Evolutionary conservation across 2,113 vertebrate genomes (phyloP), one percentile per base, ranked within the genome.

Genomic region (Caranx ignobilis): DNA sequence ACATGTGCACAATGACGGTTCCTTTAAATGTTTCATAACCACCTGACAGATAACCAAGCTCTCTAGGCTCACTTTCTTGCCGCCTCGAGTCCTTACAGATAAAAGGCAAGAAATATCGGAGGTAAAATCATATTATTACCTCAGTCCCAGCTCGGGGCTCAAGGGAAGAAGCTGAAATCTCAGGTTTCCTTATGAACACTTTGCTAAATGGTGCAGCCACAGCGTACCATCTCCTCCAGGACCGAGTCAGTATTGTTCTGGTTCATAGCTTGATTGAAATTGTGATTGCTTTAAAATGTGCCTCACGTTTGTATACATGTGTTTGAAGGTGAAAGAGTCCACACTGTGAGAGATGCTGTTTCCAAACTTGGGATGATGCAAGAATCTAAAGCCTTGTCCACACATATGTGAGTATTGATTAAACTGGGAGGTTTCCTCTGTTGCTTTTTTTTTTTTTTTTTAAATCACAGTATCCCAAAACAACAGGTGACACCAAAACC

Each of bases 21-120:
- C 15, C 11, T 56, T 31, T 26, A 26, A 73, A 77, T 72, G 47
- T 77, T 72, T 67, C 31, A 67, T 48, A 18, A 55, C 41, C 34
- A 13, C 57, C 41, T 72, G 55, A 54, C 60, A 75, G 45, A 71
- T 62, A 75, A 52, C 48, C 41, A 35, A 41, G 31, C 34, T 45
- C 21, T 59, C 16, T 12, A 39, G 70, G 50, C 34, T 70, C 67
- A 64, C 5, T 81, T 57, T 48, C 56, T 57, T 66, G 45, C 78
- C 1, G 4, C 56, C 12, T 54, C 1, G 1, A 63, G 31, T 16
- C 11, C 21, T 76, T 41, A 10, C 34, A 55, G 67, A 50, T 68
- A 61, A 43, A 69, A 79, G 50, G 7, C 7, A 43, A 77, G 11
- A 26, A 55, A 60, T 71, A 65, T 82, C 75, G 54, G 48, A 5